phyloP scores from a whole-genome alignment of 2,888 invertebrate genomes.

The Aleiodes testaceus region DNA sequence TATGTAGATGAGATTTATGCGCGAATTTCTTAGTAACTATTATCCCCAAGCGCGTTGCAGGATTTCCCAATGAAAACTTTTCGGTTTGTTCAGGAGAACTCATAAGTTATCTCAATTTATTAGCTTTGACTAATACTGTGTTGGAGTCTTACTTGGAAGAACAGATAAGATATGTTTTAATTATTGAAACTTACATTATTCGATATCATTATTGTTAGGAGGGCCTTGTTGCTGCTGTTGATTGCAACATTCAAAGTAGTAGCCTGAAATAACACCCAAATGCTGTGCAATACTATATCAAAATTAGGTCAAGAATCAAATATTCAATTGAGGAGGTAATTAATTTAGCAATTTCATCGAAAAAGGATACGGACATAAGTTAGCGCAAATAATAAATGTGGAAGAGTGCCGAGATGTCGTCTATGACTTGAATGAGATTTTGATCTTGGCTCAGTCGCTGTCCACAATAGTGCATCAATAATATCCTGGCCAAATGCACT shows the following conservation, averaged over 20 bases:
- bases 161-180: neutral
- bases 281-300: conserved; percentile 83
- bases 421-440: conserved; percentile 70
- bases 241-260: conserved; percentile 99
- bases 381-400: conserved; percentile 93
- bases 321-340: neutral
- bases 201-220: conserved; percentile 99
- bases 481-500: conserved; percentile 99
- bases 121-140: no score
- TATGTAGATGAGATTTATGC: no score
- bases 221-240: conserved; percentile 98
- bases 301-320: conserved; percentile 25
- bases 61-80: no score
- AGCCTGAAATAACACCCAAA: conserved; percentile 94
- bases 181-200: conserved; percentile 89
- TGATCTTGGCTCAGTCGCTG: conserved; percentile 94
- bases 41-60: no score
- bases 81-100: no score
- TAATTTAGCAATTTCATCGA: neutral
- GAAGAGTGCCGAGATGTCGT: conserved; percentile 89
- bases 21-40: no score
- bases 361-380: conserved; percentile 96
- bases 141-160: neutral
- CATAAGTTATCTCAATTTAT: no score
- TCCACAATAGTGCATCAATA: conserved; percentile 98